Evolutionary conservation across 1,140 invertebrate genomes (phyloP).

Genomic region (Caerostris extrusa): DNA sequence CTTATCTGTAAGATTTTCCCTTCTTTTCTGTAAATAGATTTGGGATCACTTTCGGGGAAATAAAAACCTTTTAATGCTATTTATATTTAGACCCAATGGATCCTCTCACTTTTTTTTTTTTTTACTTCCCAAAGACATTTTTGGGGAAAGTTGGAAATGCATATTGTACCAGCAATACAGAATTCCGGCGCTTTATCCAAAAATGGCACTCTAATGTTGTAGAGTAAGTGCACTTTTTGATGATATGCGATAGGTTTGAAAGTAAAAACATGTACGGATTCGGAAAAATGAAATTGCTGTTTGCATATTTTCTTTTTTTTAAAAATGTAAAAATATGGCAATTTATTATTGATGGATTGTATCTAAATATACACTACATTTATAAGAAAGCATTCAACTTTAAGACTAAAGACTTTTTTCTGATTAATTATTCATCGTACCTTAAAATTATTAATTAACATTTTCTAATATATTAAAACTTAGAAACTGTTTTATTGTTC

Average conservation of each 20-base stretch:
- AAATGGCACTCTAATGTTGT: not conserved
- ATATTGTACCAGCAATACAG: not conserved
- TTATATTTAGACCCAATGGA: conserved; percentile 56
- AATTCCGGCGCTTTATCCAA: not conserved
- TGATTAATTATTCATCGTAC: no score
- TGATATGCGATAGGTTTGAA: not conserved
- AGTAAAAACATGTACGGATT: not conserved
- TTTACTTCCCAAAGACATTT: not conserved
- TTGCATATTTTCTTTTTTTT: not conserved
- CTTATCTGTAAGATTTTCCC: conserved; percentile 18
- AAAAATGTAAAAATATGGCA: no score
- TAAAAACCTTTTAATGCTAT: conserved; percentile 67
- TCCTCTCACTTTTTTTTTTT: not conserved
- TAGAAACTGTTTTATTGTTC: no score
- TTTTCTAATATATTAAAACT: no score
- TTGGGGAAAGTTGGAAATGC: not conserved
- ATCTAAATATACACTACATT: no score
- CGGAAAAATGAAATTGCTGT: not conserved
- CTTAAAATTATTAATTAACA: no score
- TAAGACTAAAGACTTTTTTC: no score
- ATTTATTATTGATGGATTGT: no score
- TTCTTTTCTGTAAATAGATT: conserved; percentile 59
- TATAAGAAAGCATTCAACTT: no score
- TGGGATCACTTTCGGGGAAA: conserved; percentile 52
- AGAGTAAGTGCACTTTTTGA: conserved; percentile 4